A percentile compares a stretch with the other conserved stretches of the same genome.
Conservation (phyloP, 2,888 invertebrate genomes). For the Coecobrya sp. region DNA sequence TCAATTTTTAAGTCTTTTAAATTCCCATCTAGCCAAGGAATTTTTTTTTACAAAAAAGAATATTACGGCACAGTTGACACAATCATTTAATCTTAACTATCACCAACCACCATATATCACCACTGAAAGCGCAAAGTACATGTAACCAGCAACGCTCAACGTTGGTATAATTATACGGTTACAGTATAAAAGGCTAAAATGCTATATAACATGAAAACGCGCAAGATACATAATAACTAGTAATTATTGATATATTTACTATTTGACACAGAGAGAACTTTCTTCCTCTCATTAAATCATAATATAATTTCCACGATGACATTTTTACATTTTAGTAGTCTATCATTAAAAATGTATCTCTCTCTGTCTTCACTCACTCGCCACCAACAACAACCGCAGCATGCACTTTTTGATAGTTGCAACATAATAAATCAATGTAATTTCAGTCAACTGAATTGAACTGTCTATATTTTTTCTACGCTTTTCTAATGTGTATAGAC, state of each 20-base stretch:
- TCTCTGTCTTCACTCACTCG: not conserved
- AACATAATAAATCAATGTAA: constrained; percentile 35
- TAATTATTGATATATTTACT: constrained; percentile 40
- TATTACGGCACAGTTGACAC: constrained; percentile 32
- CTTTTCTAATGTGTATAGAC: not conserved
- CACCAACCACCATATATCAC: not conserved
- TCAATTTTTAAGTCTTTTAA: not conserved
- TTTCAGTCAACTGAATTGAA: constrained; percentile 13
- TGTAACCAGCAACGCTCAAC: no score
- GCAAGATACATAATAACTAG: not conserved
- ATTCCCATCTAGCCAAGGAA: not conserved
- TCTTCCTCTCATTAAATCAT: constrained; percentile 49
- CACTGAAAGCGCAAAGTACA: not conserved
- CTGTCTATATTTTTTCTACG: constrained; percentile 27
- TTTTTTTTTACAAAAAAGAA: not conserved
- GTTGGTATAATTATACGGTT: no score
- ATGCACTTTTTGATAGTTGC: not conserved
- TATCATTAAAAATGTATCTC: constrained; percentile 54
- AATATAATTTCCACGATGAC: constrained; percentile 44
- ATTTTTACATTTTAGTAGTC: constrained; percentile 54
- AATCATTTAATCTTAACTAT: not conserved
- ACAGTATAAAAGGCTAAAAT: no score
- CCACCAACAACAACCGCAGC: not conserved
- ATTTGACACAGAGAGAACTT: not conserved
- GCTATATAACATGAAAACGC: not conserved